Conservation (phyloP, 2,113 vertebrate species). For the Mormyrus iriodes region DNA sequence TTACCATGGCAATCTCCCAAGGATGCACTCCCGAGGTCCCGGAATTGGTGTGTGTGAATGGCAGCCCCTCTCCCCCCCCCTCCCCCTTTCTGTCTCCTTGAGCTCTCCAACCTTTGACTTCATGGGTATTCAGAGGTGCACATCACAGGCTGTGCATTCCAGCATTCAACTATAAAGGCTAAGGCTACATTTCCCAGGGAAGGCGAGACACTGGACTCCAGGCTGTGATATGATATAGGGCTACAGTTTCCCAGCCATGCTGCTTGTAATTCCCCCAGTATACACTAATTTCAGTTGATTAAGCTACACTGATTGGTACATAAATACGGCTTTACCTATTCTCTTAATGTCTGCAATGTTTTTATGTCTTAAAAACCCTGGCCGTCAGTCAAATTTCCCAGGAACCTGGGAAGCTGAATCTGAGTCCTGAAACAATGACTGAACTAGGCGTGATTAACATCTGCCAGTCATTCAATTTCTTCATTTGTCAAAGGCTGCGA, state of each 20-base stretch:
- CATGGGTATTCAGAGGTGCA: neutral
- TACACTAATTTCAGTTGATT: neutral
- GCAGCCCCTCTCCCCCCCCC: neutral
- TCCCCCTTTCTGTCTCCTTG: neutral
- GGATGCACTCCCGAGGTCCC: slow-evolving; percentile 17
- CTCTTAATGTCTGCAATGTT: neutral
- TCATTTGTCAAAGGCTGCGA: neutral
- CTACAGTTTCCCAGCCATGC: neutral
- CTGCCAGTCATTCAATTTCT: neutral
- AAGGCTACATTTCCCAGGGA: neutral
- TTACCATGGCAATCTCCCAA: slow-evolving; percentile 24
- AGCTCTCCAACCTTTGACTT: neutral
- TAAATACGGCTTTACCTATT: neutral
- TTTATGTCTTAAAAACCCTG: neutral
- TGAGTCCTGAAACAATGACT: neutral
- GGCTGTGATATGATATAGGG: neutral
- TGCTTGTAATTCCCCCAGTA: neutral
- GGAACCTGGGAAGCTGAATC: neutral
- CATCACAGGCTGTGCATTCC: neutral
- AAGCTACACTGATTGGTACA: neutral
- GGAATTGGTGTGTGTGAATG: slow-evolving; percentile 20
- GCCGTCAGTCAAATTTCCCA: neutral
- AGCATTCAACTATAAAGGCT: neutral
- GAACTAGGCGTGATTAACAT: neutral
- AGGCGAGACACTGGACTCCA: neutral